phyloP scores from a whole-genome alignment of 2,888 invertebrate species.

The Phoenoteleia sp. region DNA sequence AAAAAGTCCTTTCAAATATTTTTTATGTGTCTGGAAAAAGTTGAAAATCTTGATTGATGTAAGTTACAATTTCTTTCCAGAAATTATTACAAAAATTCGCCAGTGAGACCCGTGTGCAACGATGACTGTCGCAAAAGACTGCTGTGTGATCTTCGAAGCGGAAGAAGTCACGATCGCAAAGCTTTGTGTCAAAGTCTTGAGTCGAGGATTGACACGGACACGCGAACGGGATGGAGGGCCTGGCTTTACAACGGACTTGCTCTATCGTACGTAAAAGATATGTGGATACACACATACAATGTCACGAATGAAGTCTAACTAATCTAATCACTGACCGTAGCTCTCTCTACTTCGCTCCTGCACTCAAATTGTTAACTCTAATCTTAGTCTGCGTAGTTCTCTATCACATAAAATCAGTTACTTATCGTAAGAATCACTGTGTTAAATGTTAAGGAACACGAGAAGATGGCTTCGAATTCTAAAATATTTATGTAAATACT shows the following conservation, averaged over 20 bases:
- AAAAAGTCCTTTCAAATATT: no score
- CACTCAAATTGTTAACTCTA: slow-evolving; percentile 12
- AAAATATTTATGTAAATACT: no score
- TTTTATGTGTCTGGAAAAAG: not conserved
- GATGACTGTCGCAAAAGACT: slow-evolving; percentile 95
- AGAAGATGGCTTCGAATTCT: no score
- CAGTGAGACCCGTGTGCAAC: slow-evolving; percentile 93
- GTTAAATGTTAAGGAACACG: no score
- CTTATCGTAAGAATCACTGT: not conserved
- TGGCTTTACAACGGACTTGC: slow-evolving; percentile 96
- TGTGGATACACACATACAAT: slow-evolving; percentile 78
- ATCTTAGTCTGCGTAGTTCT: not conserved
- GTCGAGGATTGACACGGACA: slow-evolving; percentile 93
- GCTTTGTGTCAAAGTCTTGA: slow-evolving; percentile 94
- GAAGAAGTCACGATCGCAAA: slow-evolving; percentile 95
- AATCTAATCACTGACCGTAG: slow-evolving; percentile 31
- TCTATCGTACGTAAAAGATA: slow-evolving; percentile 92
- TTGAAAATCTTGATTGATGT: not conserved
- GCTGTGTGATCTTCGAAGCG: slow-evolving; percentile 95
- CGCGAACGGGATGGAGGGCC: slow-evolving; percentile 93
- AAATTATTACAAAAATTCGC: slow-evolving; percentile 96
- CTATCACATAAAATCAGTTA: not conserved
- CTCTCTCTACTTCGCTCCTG: slow-evolving; percentile 9
- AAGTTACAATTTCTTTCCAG: slow-evolving; percentile 86
- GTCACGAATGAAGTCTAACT: slow-evolving; percentile 22